phyloP scores from a whole-genome alignment of 2,888 invertebrate genomes.

The Dioctria rufipes region DNA sequence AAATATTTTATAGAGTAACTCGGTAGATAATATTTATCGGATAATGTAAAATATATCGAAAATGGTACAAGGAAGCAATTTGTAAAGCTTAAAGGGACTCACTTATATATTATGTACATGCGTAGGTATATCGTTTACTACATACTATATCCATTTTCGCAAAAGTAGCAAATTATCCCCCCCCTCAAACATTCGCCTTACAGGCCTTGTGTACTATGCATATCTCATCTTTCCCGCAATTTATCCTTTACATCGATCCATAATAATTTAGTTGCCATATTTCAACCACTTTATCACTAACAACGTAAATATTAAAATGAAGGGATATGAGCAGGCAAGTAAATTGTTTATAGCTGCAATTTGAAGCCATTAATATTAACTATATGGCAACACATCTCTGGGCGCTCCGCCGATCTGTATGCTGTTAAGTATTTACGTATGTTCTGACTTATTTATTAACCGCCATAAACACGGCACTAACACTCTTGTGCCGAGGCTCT shows the following conservation, averaged over 20 bases:
- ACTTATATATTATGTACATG: too few species aligned
- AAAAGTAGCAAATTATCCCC: too few species aligned
- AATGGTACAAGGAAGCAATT: too few species aligned
- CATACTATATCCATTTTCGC: too few species aligned
- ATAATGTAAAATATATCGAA: too few species aligned
- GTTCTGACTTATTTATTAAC: constrained; percentile 39
- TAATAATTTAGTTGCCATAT: constrained; percentile 57
- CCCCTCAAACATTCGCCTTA: too few species aligned
- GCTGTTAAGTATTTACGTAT: constrained; percentile 37
- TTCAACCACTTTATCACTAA: constrained; percentile 59
- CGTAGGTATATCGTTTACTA: too few species aligned
- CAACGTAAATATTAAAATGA: constrained; percentile 59
- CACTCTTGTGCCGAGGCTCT: constrained; percentile 11
- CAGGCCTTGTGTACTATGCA: neutral
- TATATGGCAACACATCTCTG: constrained; percentile 46
- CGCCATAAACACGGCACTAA: constrained; percentile 24
- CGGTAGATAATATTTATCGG: too few species aligned
- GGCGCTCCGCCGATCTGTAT: constrained; percentile 8
- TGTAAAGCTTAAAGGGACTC: too few species aligned
- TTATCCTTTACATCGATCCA: constrained; percentile 35
- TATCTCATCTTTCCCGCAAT: constrained; percentile 9
- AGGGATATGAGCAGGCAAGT: constrained; percentile 56
- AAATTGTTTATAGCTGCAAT: constrained; percentile 60
- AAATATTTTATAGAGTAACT: too few species aligned
- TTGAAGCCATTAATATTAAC: constrained; percentile 59